Evolutionary conservation across 2,113 vertebrate species (phyloP), one percentile per base, ranked within the genome.

Genomic region (Ciconia boyciana): DNA sequence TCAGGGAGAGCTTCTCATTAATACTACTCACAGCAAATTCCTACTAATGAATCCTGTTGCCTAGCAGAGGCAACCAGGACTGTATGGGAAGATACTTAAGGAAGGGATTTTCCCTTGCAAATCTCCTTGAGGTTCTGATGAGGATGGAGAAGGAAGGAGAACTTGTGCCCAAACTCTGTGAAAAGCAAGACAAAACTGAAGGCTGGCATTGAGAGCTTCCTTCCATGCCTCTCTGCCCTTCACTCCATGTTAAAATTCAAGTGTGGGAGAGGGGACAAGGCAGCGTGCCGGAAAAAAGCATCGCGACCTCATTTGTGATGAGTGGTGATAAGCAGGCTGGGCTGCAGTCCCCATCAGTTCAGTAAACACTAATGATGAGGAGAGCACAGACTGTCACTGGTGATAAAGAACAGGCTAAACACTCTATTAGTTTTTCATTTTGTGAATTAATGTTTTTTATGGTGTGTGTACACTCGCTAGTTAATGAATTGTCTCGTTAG

Each of bases 401-500:
- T 97, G 98, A 98, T 98, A 97, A 98, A 98, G 96, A 97, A 95
- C 79, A 55, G 82, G 93, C 96, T 98, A 94, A 98, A 98, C 98
- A 98, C 97, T 96, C 97, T 69, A 96, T 97, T 98, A 98, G 98
- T 93, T 98, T 98, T 98, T 97, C 98, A 98, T 98, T 98, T 98
- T 91, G 96, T 48, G 96, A 98, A 98, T 98, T 98, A 98, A 98
- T 98, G 97, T 94, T 95, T 96, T 98, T 97, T 92, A 94, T 43
- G 94, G 96, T 13, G 29, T 94, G 82, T 96, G 89, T 97, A 97
- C 95, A 94, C 93, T 91, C 87, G 46, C 92, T 69, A 58, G 90
- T 96, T 98, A 98, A 99, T 98, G 98, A 98, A 98, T 93, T 93
- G 97, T 98, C 98, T 98, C 96, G 96, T 98, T 98, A 96, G 93